Conservation (phyloP, 1,140 invertebrate genomes). For the Drosophila arizonae region DNA sequence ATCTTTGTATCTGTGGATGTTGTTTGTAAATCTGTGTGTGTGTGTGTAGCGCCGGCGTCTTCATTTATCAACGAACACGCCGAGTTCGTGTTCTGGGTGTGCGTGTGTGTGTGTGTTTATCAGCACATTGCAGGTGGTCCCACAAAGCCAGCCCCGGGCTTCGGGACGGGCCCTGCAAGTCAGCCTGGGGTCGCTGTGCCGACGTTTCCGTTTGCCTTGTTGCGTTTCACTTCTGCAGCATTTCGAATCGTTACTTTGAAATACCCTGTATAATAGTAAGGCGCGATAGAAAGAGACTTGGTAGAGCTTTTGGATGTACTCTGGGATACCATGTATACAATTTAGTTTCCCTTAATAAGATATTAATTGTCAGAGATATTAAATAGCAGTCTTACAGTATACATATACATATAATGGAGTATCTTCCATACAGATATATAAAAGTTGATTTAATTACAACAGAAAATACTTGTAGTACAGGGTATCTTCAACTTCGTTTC, state of each 20-base stretch:
- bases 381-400: too few relatives aligned
- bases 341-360: too few relatives aligned
- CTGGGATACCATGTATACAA: too few relatives aligned
- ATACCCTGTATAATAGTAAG: slow-evolving; percentile 16
- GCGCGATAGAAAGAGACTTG: not conserved
- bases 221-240: slow-evolving; percentile 38
- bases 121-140: slow-evolving; percentile 79
- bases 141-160: slow-evolving; percentile 41
- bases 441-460: too few relatives aligned
- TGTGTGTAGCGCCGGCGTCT: slow-evolving; percentile 71
- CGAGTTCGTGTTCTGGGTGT: slow-evolving; percentile 10
- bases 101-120: slow-evolving; percentile 64
- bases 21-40: slow-evolving; percentile 1
- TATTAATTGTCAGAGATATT: too few relatives aligned
- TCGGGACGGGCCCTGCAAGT: slow-evolving; percentile 47
- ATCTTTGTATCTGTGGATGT: slow-evolving; percentile 4
- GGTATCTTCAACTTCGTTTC: slow-evolving; percentile 10
- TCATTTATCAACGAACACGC: slow-evolving; percentile 63
- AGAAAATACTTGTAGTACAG: not conserved
- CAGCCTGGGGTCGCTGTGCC: slow-evolving; percentile 56
- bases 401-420: too few relatives aligned
- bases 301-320: not conserved
- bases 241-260: slow-evolving; percentile 28
- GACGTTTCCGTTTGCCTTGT: slow-evolving; percentile 63
- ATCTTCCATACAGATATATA: too few relatives aligned